Base-by-base conservation (phyloP, 2,888 invertebrate species). In the Augochlorella aurata region DNA sequence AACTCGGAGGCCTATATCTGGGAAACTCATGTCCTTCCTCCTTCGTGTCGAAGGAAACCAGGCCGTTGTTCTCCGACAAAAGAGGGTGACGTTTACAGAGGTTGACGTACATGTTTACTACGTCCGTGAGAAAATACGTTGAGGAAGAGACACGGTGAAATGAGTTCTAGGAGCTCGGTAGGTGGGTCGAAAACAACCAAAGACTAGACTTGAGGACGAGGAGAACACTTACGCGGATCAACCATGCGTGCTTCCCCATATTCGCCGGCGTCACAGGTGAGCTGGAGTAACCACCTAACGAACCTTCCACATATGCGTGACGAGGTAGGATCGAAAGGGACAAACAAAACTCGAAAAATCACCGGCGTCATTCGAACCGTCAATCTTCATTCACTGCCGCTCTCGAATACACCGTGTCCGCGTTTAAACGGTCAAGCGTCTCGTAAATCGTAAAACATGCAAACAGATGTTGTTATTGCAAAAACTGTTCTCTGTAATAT, bases 241-340 rank as follows among this genome's bases (percentile, higher is more conserved):
- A 90, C 93, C 90, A 92, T 90, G 91, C 93, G 89, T 92, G 89
- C 88, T 92, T 93, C 93, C 92, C 89, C 86, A 85, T 84, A 87
- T 88, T 81, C 81, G 83, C 77, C 71, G 79, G 86, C 88, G 84
- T 89, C 85, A 88, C 91, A 90, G 91, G 90, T 91, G 90, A 90
- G 86, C 81, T 78, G 81, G 71, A 66, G 58, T 73, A 76, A 79
- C 78, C 81, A 77, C 76, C 81, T 77, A 86, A 88, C 88, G 82
- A 84, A 85, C 84, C 86, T 80, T 83, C 77, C 61, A 77, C 74
- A 75, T 74, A 58, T 63, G 24, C 65, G 54, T 45, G 49, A 49
- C 38, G 52, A 71, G 21, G 38, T 66, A 14, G 45, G 80, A 82
- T 70, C 66, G 63, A 67, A n/a, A 49, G 61, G 54, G n/a, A 29